Evolutionary conservation across 2,113 vertebrate species (phyloP), one percentile per base, ranked within the genome.

Genomic region (Asarcornis scutulata): DNA sequence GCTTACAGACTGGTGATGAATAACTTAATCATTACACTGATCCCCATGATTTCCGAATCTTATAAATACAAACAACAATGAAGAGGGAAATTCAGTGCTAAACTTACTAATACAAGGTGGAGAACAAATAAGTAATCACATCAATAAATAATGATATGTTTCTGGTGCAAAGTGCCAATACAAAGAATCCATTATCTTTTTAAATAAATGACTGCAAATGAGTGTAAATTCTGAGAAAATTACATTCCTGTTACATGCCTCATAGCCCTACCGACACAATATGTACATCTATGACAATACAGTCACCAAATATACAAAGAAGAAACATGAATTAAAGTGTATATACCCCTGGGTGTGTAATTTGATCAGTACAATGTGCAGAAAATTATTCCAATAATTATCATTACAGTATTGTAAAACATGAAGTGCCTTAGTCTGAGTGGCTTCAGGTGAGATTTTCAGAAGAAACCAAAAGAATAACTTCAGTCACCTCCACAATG

Each of bases 241-340:
- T 98, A 98, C 98, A 99, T 98, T 98, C 98, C 98, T 98, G 98
- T 97, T 98, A 99, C 98, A 99, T 98, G 98, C 98, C 98, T 98
- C 98, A 98, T 98, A 98, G 98, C 98, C 98, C 99, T 99, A 99
- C 98, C 96, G 98, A 99, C 98, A 99, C 98, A 98, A 97, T 99
- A 99, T 99, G 98, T 99, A 99, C 99, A 99, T 98, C 99, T 99
- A 99, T 99, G 99, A 99, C 99, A 98, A 98, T 98, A 99, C 99
- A 98, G 98, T 99, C 99, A 99, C 99, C 98, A 99, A 99, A 99
- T 99, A 98, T 99, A 99, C 98, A 99, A 99, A 99, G 97, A 98
- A 98, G 97, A 98, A 98, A 99, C 99, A 98, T 98, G 98, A 98
- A 98, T 97, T 96, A 96, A 98, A 98, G 98, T 98, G 97, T 98